A percentile compares a stretch with the other conserved stretches of the same genome.
These are phyloP conservation scores for Thalpophila matura DNA, from an alignment of 2,888 invertebrate genomes.

Conservation along the genomic window DNA sequence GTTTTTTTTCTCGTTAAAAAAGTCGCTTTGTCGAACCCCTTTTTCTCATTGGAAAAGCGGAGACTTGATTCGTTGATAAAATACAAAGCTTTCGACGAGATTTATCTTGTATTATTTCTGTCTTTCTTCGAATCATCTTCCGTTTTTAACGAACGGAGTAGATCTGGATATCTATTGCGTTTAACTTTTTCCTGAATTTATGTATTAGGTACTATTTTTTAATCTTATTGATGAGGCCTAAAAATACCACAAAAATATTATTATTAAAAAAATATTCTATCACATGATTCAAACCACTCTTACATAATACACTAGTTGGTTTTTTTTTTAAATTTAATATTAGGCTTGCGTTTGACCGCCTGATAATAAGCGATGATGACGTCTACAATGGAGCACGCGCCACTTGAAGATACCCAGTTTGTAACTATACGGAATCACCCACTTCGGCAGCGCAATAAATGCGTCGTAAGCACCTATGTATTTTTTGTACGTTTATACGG, in stretches of 20 bases:
- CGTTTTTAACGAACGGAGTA: conserved; percentile 61
- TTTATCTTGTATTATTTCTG: conserved; percentile 73
- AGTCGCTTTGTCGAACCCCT: conserved; percentile 73
- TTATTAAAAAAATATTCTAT: no score
- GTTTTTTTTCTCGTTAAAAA: conserved; percentile 71
- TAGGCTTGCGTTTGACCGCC: no score
- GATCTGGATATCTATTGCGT: conserved; percentile 48
- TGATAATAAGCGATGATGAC: no score
- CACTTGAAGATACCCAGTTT: no score
- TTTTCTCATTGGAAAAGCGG: conserved; percentile 72
- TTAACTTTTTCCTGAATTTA: conserved; percentile 19
- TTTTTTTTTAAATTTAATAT: no score
- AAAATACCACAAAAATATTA: not conserved
- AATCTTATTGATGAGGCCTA: not conserved
- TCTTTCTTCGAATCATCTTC: conserved; percentile 68
- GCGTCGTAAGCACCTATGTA: no score
- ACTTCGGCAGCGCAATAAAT: no score
- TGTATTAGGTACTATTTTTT: conserved; percentile 11
- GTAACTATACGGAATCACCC: no score
- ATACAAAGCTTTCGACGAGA: conserved; percentile 71
- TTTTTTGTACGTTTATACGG: no score
- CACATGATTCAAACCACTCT: no score
- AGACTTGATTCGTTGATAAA: conserved; percentile 79
- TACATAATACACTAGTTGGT: no score
- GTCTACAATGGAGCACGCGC: no score